Evolutionary conservation across 2,797 vertebrate species (phyloP), one percentile per base, ranked within the genome.

Genomic region (Lacerta viridis): DNA sequence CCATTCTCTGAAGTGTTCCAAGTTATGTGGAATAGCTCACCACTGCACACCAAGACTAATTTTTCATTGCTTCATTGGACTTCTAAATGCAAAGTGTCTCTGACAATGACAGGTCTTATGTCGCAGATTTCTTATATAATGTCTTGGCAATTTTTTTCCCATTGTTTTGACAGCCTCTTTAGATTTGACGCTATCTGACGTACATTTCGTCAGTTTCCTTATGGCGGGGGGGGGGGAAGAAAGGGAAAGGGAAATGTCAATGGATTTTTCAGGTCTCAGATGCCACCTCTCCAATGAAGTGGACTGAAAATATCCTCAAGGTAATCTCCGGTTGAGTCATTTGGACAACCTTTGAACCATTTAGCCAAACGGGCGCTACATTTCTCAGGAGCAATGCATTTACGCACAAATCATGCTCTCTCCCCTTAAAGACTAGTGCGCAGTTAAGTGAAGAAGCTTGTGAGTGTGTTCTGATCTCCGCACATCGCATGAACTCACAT

Each of bases 231-330:
- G 46, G 23, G 36, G 59, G 27, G 23, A 9, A 71, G 20, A 20
- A 46, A 68, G 36, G 6, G 43, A 20, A 55, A 79, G 80, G 64
- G 33, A 86, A 80, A 87, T 80, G 85, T 87, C 85, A 87, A 86
- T 78, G 20, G 66, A 72, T 80, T 78, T 86, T 46, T 46, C 61
- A 15, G 61, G 74, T 77, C 77, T 77, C 27, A 85, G 74, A 46
- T 68, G 85, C 46, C 68, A 25, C 66, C 33, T 80, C 66, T 39
- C 77, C 66, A 55, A 80, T 59, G 76, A 80, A 71, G 85, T 78
- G 43, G 85, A 87, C 85, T 87, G 85, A 61, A 72, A 87, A 87
- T 71, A 80, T 72, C 85, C 85, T 71, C 77, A 33, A 87, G 85
- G 85, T 80, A 72, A 87, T 80, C 33, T 71, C 5, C 8, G 25